Conservation (phyloP, 2,113 vertebrate species). For the Coregonus clupeaformis region DNA sequence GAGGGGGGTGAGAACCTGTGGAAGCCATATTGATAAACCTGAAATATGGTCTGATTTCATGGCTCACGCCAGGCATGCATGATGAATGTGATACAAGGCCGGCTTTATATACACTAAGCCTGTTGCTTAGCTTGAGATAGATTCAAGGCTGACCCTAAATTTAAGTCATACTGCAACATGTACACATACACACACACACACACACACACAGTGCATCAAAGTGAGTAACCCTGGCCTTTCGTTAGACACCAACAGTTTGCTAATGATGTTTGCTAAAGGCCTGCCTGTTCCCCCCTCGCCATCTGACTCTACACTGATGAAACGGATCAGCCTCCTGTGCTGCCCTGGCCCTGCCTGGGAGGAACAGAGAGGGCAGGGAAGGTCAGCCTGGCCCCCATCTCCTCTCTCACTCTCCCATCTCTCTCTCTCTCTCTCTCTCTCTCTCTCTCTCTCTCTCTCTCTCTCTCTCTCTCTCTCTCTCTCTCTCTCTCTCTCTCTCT, state of each 20-base stretch:
- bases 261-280: slow-evolving; percentile 69
- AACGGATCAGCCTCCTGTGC: slow-evolving; percentile 63
- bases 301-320: slow-evolving; percentile 46
- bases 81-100: neutral
- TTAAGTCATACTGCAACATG: neutral
- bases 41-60: neutral
- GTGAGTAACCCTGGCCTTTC: slow-evolving; percentile 56
- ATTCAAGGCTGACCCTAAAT: neutral
- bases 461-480: slow-evolving; percentile 26
- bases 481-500: slow-evolving; percentile 25
- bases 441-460: slow-evolving; percentile 12
- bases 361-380: slow-evolving; percentile 53
- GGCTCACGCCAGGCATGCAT: neutral
- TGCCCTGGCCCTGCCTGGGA: slow-evolving; percentile 55
- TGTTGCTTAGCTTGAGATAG: neutral
- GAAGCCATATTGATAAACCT: neutral
- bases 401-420: slow-evolving; percentile 2
- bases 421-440: slow-evolving; percentile 22
- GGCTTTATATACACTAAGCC: neutral
- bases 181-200: slow-evolving; percentile 1
- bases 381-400: slow-evolving; percentile 60
- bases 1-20: neutral
- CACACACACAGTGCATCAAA: slow-evolving; percentile 1
- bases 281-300: slow-evolving; percentile 24
- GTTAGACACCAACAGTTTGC: slow-evolving; percentile 61